A percentile compares a stretch with the other conserved stretches of the same genome.
phyloP scores from a whole-genome alignment of 1,140 invertebrate species.

The Acromyrmex charruanus region DNA sequence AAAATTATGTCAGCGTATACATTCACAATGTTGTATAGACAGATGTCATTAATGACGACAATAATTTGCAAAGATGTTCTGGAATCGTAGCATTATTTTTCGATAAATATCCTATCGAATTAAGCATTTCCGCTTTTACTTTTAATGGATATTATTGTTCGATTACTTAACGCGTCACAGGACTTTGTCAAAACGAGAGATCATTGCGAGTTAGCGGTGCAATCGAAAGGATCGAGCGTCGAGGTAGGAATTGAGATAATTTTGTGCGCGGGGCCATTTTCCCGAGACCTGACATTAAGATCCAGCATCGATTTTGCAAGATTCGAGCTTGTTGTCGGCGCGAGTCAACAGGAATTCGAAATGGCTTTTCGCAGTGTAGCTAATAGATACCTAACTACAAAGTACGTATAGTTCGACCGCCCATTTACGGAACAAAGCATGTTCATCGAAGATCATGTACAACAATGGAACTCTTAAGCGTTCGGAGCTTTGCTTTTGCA shows the following conservation, averaged over 20 bases:
- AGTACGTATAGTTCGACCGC: constrained; percentile 69
- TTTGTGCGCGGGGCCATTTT: constrained; percentile 45
- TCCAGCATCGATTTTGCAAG: constrained; percentile 50
- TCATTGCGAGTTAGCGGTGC: constrained; percentile 1
- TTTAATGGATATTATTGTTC: constrained; percentile 8
- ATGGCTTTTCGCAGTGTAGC: constrained; percentile 64
- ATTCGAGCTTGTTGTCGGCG: constrained; percentile 58
- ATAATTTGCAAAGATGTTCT: neutral
- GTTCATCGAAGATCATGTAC: constrained; percentile 72
- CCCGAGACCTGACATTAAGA: constrained; percentile 52
- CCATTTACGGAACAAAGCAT: constrained; percentile 76
- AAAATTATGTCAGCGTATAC: neutral
- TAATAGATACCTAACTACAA: constrained; percentile 68
- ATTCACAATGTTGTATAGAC: neutral
- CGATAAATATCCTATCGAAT: neutral
- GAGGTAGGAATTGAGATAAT: constrained; percentile 36
- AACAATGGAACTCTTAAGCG: constrained; percentile 74
- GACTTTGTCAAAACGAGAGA: neutral
- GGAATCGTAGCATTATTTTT: neutral
- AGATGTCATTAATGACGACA: neutral
- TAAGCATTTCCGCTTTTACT: neutral
- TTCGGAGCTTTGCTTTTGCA: constrained; percentile 69
- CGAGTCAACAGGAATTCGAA: constrained; percentile 61
- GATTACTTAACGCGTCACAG: neutral
- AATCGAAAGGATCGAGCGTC: constrained; percentile 30